A percentile compares a stretch with the other conserved stretches of the same genome.
These are phyloP conservation scores for Hartigia nigra DNA, from an alignment of 2,888 invertebrate species.

Conservation along the genomic window DNA sequence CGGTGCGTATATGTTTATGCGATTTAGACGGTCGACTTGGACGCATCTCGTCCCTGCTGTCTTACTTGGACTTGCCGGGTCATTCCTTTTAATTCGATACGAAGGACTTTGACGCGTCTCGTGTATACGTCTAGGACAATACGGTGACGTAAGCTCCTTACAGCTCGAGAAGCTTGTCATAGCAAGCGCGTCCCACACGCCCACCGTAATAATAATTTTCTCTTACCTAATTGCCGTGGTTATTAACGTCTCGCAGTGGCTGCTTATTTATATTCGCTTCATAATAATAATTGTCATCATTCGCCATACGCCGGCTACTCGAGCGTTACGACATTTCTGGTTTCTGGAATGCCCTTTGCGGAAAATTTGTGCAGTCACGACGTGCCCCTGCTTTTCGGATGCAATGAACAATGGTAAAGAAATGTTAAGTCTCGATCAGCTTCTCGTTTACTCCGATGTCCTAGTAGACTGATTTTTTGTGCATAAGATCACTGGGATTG, in stretches of 20 bases:
- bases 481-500: neutral
- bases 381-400: too few relatives aligned
- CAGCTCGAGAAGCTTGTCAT: slow-evolving; percentile 24
- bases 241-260: slow-evolving; percentile 39
- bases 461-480: neutral
- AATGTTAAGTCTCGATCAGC: neutral
- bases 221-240: slow-evolving; percentile 51
- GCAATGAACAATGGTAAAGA: too few relatives aligned
- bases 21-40: neutral
- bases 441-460: neutral
- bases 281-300: neutral
- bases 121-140: neutral
- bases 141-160: slow-evolving; percentile 42
- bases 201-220: slow-evolving; percentile 51
- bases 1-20: neutral
- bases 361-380: neutral
- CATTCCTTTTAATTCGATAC: slow-evolving; percentile 44
- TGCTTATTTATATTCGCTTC: slow-evolving; percentile 9
- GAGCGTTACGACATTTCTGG: neutral
- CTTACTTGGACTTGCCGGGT: slow-evolving; percentile 34
- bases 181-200: slow-evolving; percentile 30
- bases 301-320: neutral
- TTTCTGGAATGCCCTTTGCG: neutral
- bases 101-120: slow-evolving; percentile 4
- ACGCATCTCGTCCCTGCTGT: neutral